Evolutionary conservation across 2,797 vertebrate genomes (phyloP), one percentile per base, ranked within the genome.

Genomic region (Acipenser transmontanus): DNA sequence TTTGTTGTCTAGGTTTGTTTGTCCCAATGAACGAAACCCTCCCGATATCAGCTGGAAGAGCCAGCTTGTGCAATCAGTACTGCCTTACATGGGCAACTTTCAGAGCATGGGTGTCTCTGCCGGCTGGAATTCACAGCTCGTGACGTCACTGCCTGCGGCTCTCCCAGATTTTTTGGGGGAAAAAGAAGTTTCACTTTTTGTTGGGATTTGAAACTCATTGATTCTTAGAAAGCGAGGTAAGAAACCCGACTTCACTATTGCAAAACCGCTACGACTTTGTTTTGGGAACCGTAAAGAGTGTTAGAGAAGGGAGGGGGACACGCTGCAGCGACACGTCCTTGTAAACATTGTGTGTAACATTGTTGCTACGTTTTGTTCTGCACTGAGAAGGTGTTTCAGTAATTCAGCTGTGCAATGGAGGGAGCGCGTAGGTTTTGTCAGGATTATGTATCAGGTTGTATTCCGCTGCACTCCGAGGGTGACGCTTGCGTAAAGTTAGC

Each of bases 31-130:
- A 34, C 0, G 34, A 34, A 4, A 34, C 34, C 2, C 34, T 34
- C 34, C 34, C 34, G 34, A 3, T 72, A 61, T 68, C 54, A 34
- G 34, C 3, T 74, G 73, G 73, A 77, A 75, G 72, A 66, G 54
- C 7, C 63, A 68, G 75, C 69, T 66, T 66, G 70, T 74, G 72
- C 70, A 73, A 66, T 74, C 82, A 80, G 83, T 74, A 84, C 86
- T 90, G 88, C 89, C 90, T 88, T 91, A 91, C 89, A 91, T 91
- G 90, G 90, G 86, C 90, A 92, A 87, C 86, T 84, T 83, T 84
- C 78, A 77, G 71, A 64, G 76, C 61, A 61, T 80, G 68, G 73
- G 75, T 64, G 66, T 79, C 69, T 74, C 73, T 81, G 77, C 56
- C 80, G 84, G 78, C 83, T 88, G 89, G 89, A 91, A 92, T 90